Base-by-base conservation (phyloP, 2,113 vertebrate genomes). In the Anoplopoma fimbria region DNA sequence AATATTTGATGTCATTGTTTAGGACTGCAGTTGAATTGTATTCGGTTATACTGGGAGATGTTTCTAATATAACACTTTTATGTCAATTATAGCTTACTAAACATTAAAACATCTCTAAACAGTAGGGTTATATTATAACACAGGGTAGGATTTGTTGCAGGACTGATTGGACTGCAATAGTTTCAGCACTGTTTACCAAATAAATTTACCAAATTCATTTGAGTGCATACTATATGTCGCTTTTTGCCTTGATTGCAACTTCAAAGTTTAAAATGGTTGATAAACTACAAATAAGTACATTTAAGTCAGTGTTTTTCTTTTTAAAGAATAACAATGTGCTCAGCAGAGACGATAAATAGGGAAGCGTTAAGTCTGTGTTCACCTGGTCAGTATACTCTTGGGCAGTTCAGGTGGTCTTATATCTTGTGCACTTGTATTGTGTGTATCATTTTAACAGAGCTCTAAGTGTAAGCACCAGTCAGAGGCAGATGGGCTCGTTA, bases 401-500 rank as follows among this genome's bases (percentile, higher is more conserved):
- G 25, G 31, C 40, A 29, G 57, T 47, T 75, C 40, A 77, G 74
- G 38, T 9, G 19, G 34, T 67, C 74, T 40, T 17, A 17, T n/a
- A n/a, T 31, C 42, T 45, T 74, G 67, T 67, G 68, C 62, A 15
- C 69, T 71, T 64, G 60, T 69, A 40, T 74, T 75, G 55, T 73
- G 69, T 27, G 80, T 57, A 38, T 81, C 61, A 64, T 84, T 84
- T 71, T 57, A 82, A 84, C 55, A 53, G 67, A 65, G 65, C 69
- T 71, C 38, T 51, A 75, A 82, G 79, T 73, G 77, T 81, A 70
- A 89, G 87, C 82, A 90, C 75, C 87, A 90, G 85, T 90, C 77
- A 73, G 85, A 84, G 83, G 90, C 93, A 93, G 93, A 93, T 92
- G 93, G 93, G 87, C 87, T 90, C 45, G 83, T 90, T 93, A 93